These are phyloP conservation scores for Leptopilina drosophilae DNA, from an alignment of 2,888 invertebrate species.

Conservation along the genomic window DNA sequence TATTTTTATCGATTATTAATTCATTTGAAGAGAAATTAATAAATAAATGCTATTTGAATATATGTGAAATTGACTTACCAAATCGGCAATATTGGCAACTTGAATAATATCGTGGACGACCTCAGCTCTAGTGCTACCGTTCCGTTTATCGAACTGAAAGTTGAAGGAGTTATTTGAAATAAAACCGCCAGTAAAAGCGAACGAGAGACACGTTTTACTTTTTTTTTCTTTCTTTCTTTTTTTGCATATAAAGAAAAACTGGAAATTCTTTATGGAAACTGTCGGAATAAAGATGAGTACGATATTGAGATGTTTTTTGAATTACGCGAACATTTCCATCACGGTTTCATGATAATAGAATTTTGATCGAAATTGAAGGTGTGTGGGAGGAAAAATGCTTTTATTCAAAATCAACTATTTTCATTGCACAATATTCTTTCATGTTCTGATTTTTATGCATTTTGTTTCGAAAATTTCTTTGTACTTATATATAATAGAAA, in stretches of 20 bases:
- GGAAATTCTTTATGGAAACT: conserved; percentile 13
- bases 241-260: background rate
- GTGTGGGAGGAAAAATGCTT: background rate
- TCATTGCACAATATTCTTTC: background rate
- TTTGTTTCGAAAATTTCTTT: background rate
- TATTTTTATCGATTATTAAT: no score
- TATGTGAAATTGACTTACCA: conserved; percentile 82
- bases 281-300: background rate
- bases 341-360: background rate
- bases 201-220: background rate
- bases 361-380: background rate
- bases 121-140: conserved; percentile 91
- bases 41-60: background rate
- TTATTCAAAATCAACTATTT: background rate
- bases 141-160: conserved; percentile 89
- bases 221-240: background rate
- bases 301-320: conserved; percentile 34
- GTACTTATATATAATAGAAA: no score
- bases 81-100: conserved; percentile 97
- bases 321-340: conserved; percentile 23
- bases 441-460: background rate
- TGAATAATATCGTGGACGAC: conserved; percentile 97
- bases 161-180: conserved; percentile 24
- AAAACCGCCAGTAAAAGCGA: conserved; percentile 5
- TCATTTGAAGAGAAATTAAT: background rate